A percentile compares a stretch with the other conserved stretches of the same genome.
phyloP scores from a whole-genome alignment of 2,888 invertebrate genomes.

The Sussaba pulchella region DNA sequence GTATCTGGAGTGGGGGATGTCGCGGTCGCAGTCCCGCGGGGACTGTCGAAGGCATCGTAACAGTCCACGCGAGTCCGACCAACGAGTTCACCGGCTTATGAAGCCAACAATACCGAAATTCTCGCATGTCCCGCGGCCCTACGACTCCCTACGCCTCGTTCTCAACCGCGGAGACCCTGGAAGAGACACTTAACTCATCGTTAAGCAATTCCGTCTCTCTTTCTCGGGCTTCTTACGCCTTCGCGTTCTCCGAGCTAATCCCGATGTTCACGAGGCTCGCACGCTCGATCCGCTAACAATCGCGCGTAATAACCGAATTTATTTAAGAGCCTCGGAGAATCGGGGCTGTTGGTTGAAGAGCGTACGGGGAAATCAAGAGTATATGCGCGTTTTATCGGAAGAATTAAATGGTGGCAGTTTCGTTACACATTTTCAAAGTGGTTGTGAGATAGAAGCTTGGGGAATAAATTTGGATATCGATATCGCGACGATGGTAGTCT shows the following conservation, averaged over 20 bases:
- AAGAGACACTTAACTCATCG: conserved; percentile 76
- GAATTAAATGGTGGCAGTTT: conserved; percentile 12
- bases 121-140: conserved; percentile 71
- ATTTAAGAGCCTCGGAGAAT: conserved; percentile 45
- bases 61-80: conserved; percentile 33
- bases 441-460: conserved; percentile 21
- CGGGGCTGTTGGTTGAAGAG: conserved; percentile 49
- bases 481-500: conserved; percentile 46
- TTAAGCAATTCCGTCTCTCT: conserved; percentile 73
- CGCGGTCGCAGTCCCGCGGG: conserved; percentile 27
- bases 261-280: conserved; percentile 57
- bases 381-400: conserved; percentile 21
- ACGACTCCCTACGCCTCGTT: conserved; percentile 63
- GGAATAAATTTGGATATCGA: conserved; percentile 58
- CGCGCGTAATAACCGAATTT: conserved; percentile 66
- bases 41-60: conserved; percentile 64
- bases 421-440: conserved; percentile 46
- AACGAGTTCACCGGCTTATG: conserved; percentile 19
- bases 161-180: conserved; percentile 57
- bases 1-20: no score
- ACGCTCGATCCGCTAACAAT: conserved; percentile 62
- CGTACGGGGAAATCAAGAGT: conserved; percentile 45
- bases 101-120: conserved; percentile 71
- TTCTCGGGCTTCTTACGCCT: conserved; percentile 51
- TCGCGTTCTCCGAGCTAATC: conserved; percentile 53